These are phyloP conservation scores for Yponomeuta sedellus DNA, from an alignment of 2,888 invertebrate genomes.

Conservation along the genomic window DNA sequence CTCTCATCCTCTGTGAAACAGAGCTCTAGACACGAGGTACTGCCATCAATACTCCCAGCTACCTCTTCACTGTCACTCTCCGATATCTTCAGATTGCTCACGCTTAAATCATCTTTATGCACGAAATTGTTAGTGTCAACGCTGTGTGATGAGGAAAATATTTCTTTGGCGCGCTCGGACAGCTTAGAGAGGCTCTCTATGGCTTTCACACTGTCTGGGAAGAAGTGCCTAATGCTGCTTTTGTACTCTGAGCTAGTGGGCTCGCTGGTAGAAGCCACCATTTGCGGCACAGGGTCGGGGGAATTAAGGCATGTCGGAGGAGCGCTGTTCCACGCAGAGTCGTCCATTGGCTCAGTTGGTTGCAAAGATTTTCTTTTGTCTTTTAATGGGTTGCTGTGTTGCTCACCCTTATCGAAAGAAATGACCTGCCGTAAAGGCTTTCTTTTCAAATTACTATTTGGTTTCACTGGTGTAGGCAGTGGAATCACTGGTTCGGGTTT, in stretches of 20 bases:
- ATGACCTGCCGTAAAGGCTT: slow-evolving; percentile 68
- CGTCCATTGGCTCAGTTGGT: slow-evolving; percentile 32
- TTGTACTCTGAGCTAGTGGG: slow-evolving; percentile 64
- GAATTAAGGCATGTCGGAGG: slow-evolving; percentile 80
- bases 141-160: slow-evolving; percentile 65
- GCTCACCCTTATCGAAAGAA: slow-evolving; percentile 66
- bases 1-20: slow-evolving; percentile 69
- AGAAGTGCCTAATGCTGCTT: slow-evolving; percentile 59
- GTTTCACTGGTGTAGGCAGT: slow-evolving; percentile 78
- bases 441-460: slow-evolving; percentile 53
- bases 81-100: slow-evolving; percentile 62
- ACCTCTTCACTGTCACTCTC: slow-evolving; percentile 71
- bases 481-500: slow-evolving; percentile 83
- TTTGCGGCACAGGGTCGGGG: slow-evolving; percentile 57
- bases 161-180: slow-evolving; percentile 71
- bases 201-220: slow-evolving; percentile 63
- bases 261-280: slow-evolving; percentile 55
- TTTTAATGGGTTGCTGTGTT: slow-evolving; percentile 28
- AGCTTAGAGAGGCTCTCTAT: slow-evolving; percentile 63
- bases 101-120: slow-evolving; percentile 60
- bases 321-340: slow-evolving; percentile 71
- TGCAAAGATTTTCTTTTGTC: slow-evolving; percentile 34
- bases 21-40: slow-evolving; percentile 66
- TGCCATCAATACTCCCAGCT: slow-evolving; percentile 66
- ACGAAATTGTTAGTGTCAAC: slow-evolving; percentile 56